phyloP scores from a whole-genome alignment of 2,113 vertebrate species.

The Cairina moschata region DNA sequence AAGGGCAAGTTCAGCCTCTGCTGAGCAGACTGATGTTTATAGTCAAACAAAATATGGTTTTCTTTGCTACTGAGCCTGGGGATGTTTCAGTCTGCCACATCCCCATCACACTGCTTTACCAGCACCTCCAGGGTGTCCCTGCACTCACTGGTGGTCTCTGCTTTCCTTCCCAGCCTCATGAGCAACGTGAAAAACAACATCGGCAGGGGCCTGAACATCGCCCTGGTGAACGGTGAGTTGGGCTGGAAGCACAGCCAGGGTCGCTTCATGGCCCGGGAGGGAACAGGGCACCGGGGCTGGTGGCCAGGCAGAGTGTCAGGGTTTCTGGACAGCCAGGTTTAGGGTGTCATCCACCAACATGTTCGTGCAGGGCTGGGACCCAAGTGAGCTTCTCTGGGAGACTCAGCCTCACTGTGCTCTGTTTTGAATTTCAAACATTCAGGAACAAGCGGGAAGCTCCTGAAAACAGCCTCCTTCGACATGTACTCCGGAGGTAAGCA shows the following conservation, averaged over 20 bases:
- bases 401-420: neutral
- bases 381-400: neutral
- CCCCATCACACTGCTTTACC: neutral
- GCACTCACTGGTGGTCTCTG: neutral
- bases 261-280: neutral
- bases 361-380: neutral
- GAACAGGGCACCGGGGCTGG: neutral
- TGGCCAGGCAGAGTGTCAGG: neutral
- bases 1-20: neutral
- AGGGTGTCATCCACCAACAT: neutral
- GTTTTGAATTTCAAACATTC: neutral
- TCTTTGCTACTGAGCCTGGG: neutral
- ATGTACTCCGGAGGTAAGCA: slow-evolving; percentile 70
- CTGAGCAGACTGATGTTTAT: fast-evolving
- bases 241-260: fast-evolving
- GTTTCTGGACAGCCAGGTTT: neutral
- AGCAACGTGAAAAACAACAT: slow-evolving; percentile 83
- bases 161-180: slow-evolving; percentile 81
- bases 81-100: neutral
- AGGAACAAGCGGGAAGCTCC: slow-evolving; percentile 77
- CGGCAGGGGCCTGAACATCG: slow-evolving; percentile 87
- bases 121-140: neutral
- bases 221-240: slow-evolving; percentile 84
- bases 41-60: neutral
- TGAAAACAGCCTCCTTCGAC: slow-evolving; percentile 68